These are phyloP conservation scores for Orchesella flavescens DNA, from an alignment of 2,888 invertebrate genomes.

Conservation along the genomic window DNA sequence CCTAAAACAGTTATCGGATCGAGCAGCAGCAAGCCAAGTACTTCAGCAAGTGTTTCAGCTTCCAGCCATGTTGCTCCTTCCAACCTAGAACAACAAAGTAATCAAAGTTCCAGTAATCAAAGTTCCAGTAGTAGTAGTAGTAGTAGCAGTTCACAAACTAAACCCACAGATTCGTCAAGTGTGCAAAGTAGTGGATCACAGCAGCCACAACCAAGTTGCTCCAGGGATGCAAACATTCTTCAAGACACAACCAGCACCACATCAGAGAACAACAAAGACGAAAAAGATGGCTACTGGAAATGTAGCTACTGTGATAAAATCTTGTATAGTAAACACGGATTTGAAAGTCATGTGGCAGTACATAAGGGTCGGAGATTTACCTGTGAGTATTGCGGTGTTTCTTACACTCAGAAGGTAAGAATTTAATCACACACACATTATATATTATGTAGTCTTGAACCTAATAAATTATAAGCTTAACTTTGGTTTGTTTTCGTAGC, in stretches of 20 bases:
- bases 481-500: slow-evolving; percentile 35
- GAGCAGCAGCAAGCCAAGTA: not conserved
- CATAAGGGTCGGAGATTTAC: slow-evolving; percentile 74
- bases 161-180: no score
- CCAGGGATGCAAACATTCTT: no score
- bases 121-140: no score
- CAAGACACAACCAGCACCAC: no score
- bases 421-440: not conserved
- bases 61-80: not conserved
- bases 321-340: slow-evolving; percentile 75
- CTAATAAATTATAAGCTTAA: not conserved
- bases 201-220: no score
- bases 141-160: no score
- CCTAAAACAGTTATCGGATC: not conserved
- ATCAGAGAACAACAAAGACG: no score
- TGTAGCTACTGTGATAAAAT: slow-evolving; percentile 61
- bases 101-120: no score
- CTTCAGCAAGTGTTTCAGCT: not conserved
- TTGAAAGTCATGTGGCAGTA: slow-evolving; percentile 75
- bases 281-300: slow-evolving; percentile 51
- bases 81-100: no score
- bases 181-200: no score
- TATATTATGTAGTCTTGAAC: no score
- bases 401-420: slow-evolving; percentile 77
- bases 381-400: slow-evolving; percentile 78